Conservation (phyloP, 2,797 vertebrate genomes). For the Etheostoma perlongum region DNA sequence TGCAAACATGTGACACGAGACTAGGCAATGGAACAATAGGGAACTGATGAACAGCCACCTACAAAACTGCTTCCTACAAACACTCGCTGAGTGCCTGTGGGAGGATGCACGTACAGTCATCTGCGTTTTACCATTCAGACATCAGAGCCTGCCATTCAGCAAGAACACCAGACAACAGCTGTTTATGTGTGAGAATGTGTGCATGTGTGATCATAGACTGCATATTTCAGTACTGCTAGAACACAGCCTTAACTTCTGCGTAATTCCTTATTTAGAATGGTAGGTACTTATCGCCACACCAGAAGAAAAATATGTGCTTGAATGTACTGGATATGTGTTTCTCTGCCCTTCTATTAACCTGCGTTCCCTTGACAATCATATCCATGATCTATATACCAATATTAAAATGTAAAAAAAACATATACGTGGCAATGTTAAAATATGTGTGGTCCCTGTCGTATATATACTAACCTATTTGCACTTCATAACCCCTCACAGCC, state of each 20-base stretch:
- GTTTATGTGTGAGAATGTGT: conserved; percentile 22
- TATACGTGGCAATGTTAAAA: background rate
- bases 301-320: background rate
- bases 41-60: conserved; percentile 65
- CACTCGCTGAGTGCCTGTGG: conserved; percentile 35
- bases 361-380: background rate
- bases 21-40: conserved; percentile 56
- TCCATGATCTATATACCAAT: background rate
- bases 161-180: conserved; percentile 39
- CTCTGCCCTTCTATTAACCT: background rate
- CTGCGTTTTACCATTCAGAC: conserved; percentile 60
- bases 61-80: conserved; percentile 63
- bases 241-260: conserved; percentile 1
- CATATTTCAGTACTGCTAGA: conserved; percentile 13
- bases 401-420: background rate
- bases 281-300: background rate
- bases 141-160: conserved; percentile 41
- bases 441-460: background rate
- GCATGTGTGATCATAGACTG: conserved; percentile 7
- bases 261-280: conserved; percentile 9
- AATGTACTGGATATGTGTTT: background rate
- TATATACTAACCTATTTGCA: conserved; percentile 23
- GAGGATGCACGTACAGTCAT: conserved; percentile 46
- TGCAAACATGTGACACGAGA: conserved; percentile 34
- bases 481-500: conserved; percentile 14